phyloP scores from a whole-genome alignment of 2,797 vertebrate species.

The Momotus momota region DNA sequence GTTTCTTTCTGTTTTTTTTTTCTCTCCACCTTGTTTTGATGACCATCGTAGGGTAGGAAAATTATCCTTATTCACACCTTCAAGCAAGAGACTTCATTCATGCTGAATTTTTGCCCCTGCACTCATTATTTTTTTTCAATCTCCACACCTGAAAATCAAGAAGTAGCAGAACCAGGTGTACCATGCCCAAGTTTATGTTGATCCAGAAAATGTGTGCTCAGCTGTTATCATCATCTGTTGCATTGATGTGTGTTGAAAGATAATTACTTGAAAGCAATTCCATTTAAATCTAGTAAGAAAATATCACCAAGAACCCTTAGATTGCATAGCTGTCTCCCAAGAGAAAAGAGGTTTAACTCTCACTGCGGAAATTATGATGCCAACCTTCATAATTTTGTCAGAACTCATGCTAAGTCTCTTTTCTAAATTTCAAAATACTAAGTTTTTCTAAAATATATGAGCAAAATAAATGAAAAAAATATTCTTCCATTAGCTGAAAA shows the following conservation, averaged over 20 bases:
- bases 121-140: neutral
- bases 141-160: neutral
- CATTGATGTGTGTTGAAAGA: neutral
- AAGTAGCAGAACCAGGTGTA: neutral
- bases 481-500: neutral
- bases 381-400: neutral
- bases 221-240: neutral
- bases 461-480: neutral
- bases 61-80: neutral
- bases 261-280: constrained; percentile 10
- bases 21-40: neutral
- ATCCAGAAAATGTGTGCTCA: neutral
- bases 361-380: neutral
- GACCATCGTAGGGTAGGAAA: neutral
- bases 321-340: neutral
- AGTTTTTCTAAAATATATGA: neutral
- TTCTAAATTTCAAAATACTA: neutral
- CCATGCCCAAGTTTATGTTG: neutral
- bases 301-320: neutral
- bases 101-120: neutral
- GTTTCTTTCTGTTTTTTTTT: neutral
- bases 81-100: neutral
- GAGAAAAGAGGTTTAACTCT: neutral
- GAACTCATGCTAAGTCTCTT: neutral
- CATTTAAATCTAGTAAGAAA: constrained; percentile 8